A percentile compares a stretch with the other conserved stretches of the same genome.
Conservation (phyloP, 2,888 invertebrate species). For the Chrysina gloriosa region DNA sequence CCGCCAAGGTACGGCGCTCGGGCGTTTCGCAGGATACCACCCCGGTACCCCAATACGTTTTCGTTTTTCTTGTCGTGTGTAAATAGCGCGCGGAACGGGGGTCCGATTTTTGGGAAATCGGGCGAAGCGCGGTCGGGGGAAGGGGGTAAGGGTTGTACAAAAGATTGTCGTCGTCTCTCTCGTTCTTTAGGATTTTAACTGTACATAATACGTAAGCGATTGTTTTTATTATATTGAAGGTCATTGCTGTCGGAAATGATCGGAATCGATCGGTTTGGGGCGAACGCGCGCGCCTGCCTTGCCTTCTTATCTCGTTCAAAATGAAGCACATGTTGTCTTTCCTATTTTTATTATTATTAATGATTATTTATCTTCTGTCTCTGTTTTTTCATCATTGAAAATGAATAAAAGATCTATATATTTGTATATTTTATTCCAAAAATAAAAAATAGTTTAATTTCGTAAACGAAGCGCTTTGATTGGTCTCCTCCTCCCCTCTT, state of each 20-base stretch:
- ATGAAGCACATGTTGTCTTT: background rate
- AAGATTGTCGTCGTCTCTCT: background rate
- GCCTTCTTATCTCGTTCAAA: slow-evolving; percentile 6
- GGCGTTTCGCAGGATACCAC: background rate
- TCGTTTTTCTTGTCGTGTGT: background rate
- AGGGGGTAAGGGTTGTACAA: too few species aligned
- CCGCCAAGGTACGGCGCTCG: slow-evolving; percentile 7
- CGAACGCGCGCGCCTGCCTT: slow-evolving; percentile 16
- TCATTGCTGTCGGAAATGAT: too few species aligned
- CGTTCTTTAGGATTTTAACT: slow-evolving; percentile 17
- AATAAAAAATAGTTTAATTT: slow-evolving; percentile 28
- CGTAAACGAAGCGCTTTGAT: background rate
- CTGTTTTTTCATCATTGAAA: slow-evolving; percentile 4
- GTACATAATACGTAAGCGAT: slow-evolving; percentile 23
- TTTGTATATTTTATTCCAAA: slow-evolving; percentile 30
- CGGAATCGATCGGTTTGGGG: slow-evolving; percentile 5
- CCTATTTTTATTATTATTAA: slow-evolving; percentile 5
- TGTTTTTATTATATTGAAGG: background rate
- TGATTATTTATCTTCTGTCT: slow-evolving; percentile 21
- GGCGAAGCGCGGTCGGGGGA: too few species aligned
- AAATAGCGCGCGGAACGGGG: too few species aligned
- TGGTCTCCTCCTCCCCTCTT: background rate
- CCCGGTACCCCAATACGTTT: background rate
- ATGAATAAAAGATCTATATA: slow-evolving; percentile 18
- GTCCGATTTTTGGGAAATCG: too few species aligned